Evolutionary conservation across 2,797 vertebrate species (phyloP).

Genomic region (Amblyraja radiata): DNA sequence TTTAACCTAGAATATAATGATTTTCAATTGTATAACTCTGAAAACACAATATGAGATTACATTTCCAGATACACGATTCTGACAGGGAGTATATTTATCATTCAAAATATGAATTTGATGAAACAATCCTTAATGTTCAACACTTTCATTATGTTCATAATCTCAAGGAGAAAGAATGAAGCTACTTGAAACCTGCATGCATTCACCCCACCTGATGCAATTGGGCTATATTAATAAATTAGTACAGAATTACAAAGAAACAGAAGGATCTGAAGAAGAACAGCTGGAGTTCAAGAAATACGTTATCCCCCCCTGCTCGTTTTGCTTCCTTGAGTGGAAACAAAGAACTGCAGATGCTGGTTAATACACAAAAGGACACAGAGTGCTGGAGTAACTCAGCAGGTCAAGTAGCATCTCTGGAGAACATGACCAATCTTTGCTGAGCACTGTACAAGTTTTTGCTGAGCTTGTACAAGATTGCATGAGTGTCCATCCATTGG

Average conservation of each 20-base stretch:
- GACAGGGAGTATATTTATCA: background rate
- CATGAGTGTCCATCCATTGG: background rate
- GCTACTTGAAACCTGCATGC: background rate
- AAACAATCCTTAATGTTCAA: background rate
- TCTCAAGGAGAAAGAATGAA: background rate
- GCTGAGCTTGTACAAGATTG: background rate
- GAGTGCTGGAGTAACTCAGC: too few species aligned
- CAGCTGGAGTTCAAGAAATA: background rate
- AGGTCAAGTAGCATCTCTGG: too few species aligned
- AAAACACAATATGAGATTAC: too few species aligned
- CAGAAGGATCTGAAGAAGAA: background rate
- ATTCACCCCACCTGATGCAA: background rate
- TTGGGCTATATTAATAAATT: background rate
- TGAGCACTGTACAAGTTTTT: too few species aligned
- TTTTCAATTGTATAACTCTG: too few species aligned
- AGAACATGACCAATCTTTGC: too few species aligned
- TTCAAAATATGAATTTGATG: background rate
- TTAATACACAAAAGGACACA: too few species aligned
- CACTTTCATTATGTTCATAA: background rate
- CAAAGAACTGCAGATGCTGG: too few species aligned
- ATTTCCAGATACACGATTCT: background rate
- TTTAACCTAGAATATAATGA: too few species aligned
- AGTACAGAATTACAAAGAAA: background rate
- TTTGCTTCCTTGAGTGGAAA: too few species aligned
- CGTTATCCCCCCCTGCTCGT: background rate